Evolutionary conservation across 2,113 vertebrate species (phyloP), one percentile per base, ranked within the genome.

Genomic region (Phrynocephalus versicolor): DNA sequence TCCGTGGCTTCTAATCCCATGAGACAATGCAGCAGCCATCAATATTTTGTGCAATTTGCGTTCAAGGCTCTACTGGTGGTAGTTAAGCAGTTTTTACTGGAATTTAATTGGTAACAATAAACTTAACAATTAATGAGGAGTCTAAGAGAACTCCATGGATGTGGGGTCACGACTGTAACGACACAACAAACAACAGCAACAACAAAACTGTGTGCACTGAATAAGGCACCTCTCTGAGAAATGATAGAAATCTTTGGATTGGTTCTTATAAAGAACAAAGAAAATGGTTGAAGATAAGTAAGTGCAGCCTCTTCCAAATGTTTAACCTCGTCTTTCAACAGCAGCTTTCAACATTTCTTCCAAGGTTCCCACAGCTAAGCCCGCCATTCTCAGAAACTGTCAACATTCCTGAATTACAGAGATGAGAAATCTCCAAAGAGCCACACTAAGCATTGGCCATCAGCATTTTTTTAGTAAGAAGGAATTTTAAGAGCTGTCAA

Each of bases 401-500:
- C 23, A 69, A 58, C 67, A 73, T 6, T 73, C 12, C 30, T 41
- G 19, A 75, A 65, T 18, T 3, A 62, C 9, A 8, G 19, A 45
- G 72, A 62, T 79, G 41, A 65, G 37, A 51, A 41, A 30, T 73
- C 19, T 45, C 69, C 27, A 84, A 84, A 37, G 74, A 55, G 76
- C 64, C 74, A 84, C 1, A 14, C 14, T 67, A 30, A 19, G 58
- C 15, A 65, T 39, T 84, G 67, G 62, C 21, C 23, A 69, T 83
- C 30, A 75, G 33, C 27, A 57, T 84, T 69, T 84, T n/a, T 69
- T 23, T 70, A 27, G 37, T 35, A 62, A 87, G 79, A 75, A 3
- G 82, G 82, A 83, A 76, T n/a, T 82, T 18, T 35, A 39, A 9
- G 41, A 51, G n/a, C 64, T 86, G 72, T 82, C 30, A 64, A 80